Conservation (phyloP, 2,797 vertebrate genomes). For the Neomorphus geoffroyi region DNA sequence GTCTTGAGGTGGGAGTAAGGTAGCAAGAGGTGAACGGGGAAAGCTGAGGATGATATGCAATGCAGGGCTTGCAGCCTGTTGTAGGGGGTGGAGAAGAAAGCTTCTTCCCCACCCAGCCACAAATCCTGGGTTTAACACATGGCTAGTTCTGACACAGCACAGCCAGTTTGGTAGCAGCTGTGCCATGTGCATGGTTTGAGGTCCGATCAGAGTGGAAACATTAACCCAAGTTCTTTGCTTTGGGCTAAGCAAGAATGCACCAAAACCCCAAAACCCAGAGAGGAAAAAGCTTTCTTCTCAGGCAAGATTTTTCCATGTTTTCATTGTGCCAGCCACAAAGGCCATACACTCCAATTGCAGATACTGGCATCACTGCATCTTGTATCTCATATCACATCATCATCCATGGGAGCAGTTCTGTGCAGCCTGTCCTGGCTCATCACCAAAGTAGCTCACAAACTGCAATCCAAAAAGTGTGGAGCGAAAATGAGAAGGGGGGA, state of each 20-base stretch:
- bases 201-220: background rate
- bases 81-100: background rate
- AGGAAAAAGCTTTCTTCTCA: background rate
- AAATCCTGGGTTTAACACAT: background rate
- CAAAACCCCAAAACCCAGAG: background rate
- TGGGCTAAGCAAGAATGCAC: background rate
- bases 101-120: background rate
- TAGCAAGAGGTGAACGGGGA: background rate
- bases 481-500: background rate
- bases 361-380: background rate
- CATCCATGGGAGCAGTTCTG: background rate
- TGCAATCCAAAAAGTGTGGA: background rate
- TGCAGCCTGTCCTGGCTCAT: background rate
- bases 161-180: background rate
- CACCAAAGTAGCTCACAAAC: background rate
- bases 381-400: background rate
- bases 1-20: background rate
- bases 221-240: background rate
- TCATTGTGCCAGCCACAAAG: background rate
- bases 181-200: background rate
- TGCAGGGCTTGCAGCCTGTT: background rate
- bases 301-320: background rate
- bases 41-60: background rate
- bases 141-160: background rate
- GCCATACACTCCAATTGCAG: background rate